Evolutionary conservation across 2,888 invertebrate species (phyloP), one percentile per base, ranked within the genome.

Genomic region (Sinopyrophorus schimmeli): DNA sequence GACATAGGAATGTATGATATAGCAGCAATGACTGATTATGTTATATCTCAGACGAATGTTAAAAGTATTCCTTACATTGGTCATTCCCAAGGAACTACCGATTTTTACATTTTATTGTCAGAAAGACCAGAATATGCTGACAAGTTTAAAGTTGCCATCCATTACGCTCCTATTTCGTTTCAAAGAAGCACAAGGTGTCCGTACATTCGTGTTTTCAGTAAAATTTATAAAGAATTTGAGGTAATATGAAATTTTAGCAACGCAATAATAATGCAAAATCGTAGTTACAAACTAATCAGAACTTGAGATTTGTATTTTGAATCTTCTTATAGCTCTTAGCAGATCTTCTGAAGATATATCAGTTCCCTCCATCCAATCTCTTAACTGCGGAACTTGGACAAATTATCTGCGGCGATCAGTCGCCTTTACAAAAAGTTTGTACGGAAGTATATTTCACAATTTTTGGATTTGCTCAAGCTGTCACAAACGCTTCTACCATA

Each of bases 1-100:
- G 84, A 89, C 65, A 88, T 91, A 68, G 88, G 85, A 1, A 71
- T 78, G 38, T 79, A 75, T 54, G 93, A 93, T 70, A 65, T 92
- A 20, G 89, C 92, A 0, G 80, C 87, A 0, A 85, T 84, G 75
- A 83, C 93, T 27, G 85, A 92, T 65, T 81, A 83, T 62, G 76
- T 82, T 7, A 69, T 84, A 10, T 5, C 17, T 18, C 5, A 4
- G 10, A 23, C 28, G 2, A 38, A 28, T 1, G 74, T 77, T 11
- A 54, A 76, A 5, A 67, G 77, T 24, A 49, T 84, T 1, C 74
- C 74, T 50, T 83, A 81, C 65, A 63, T 80, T 5, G 84, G 82
- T 0, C 82, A 83, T 62, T 82, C 80, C 2, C 72, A 79, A 67
- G 87, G 86, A 28, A 78, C 79, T 1, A 79, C 80, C 1, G 66